These are phyloP conservation scores for Cephalopterus ornatus DNA, from an alignment of 2,113 vertebrate genomes.

Conservation along the genomic window DNA sequence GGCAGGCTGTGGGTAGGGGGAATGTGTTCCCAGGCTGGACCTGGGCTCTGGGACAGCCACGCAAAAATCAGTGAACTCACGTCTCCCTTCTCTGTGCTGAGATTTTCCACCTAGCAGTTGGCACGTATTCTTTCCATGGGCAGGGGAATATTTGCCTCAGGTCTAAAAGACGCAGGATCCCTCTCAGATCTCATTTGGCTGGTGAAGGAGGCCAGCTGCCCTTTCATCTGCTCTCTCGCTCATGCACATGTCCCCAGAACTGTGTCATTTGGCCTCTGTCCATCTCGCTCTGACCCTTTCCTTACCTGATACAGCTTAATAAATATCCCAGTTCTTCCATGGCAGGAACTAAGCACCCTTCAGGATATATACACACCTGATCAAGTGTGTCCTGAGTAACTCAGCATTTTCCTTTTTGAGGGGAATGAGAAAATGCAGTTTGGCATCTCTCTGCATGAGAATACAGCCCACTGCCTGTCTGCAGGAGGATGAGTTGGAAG, in stretches of 20 bases:
- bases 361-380: not conserved
- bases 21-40: not conserved
- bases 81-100: not conserved
- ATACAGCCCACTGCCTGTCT: not conserved
- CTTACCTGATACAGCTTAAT: not conserved
- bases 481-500: not conserved
- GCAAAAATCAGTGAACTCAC: not conserved
- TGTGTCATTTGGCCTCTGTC: slow-evolving; percentile 14
- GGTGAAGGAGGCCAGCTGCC: not conserved
- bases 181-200: not conserved
- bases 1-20: not conserved
- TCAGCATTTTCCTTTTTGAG: not conserved
- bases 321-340: not conserved
- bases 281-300: not conserved
- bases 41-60: not conserved
- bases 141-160: not conserved
- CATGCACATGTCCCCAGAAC: not conserved
- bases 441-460: not conserved
- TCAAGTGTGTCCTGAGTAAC: not conserved
- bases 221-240: not conserved
- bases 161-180: not conserved
- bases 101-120: not conserved
- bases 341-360: not conserved
- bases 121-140: not conserved
- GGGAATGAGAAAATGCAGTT: not conserved